phyloP scores from a whole-genome alignment of 2,888 invertebrate species.

The Lithodes maja region DNA sequence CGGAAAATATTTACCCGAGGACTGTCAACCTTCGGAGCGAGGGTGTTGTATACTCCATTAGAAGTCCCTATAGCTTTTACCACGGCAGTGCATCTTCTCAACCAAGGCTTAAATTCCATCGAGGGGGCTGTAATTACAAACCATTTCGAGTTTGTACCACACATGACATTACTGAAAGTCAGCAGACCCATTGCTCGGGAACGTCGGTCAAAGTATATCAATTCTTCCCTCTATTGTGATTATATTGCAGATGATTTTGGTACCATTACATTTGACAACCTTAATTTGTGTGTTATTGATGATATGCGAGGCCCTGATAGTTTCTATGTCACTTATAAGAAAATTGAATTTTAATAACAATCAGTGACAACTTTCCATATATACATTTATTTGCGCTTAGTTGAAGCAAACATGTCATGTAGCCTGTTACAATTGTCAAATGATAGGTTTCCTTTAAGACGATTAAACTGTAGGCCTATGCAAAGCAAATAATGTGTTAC shows the following conservation, averaged over 20 bases:
- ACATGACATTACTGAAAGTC: slow-evolving; percentile 75
- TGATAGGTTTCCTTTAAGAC: too few relatives aligned
- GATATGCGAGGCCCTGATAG: slow-evolving; percentile 74
- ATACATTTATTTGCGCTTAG: too few relatives aligned
- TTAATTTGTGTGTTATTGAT: slow-evolving; percentile 75
- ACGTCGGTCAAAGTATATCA: slow-evolving; percentile 73
- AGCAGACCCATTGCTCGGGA: slow-evolving; percentile 73
- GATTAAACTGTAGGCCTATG: too few relatives aligned
- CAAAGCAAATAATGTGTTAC: too few relatives aligned
- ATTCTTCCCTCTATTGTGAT: slow-evolving; percentile 73
- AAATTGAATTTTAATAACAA: slow-evolving; percentile 41
- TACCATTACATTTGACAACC: slow-evolving; percentile 73
- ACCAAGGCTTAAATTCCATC: slow-evolving; percentile 72
- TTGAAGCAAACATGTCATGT: too few relatives aligned
- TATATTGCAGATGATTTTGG: slow-evolving; percentile 74
- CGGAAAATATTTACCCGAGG: slow-evolving; percentile 71
- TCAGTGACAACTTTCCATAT: too few relatives aligned
- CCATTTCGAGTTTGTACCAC: slow-evolving; percentile 75
- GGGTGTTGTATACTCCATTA: slow-evolving; percentile 75
- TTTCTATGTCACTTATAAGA: slow-evolving; percentile 73
- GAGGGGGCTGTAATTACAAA: slow-evolving; percentile 74
- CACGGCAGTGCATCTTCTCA: slow-evolving; percentile 73
- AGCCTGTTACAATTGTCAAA: too few relatives aligned
- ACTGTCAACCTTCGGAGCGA: slow-evolving; percentile 74
- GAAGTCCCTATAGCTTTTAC: slow-evolving; percentile 73